Evolutionary conservation across 2,888 invertebrate genomes (phyloP), one percentile per base, ranked within the genome.

Genomic region (Coenonympha arcania): DNA sequence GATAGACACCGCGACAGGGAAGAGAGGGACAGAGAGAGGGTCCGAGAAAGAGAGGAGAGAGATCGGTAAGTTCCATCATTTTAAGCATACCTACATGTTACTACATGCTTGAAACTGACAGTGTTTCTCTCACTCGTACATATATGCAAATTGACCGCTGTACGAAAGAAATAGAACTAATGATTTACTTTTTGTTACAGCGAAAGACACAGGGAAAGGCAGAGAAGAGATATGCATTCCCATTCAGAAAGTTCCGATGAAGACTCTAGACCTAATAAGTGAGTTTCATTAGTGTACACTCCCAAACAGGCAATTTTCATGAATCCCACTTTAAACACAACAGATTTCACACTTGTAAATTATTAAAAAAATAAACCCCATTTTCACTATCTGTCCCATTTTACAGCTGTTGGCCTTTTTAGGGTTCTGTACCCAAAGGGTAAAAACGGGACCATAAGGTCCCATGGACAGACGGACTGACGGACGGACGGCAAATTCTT

Each of bases 221-320:
- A 83, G 57, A 75, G 83, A 45, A 77, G 85, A 71, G 85, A 85
- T 56, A 58, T 82, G 66, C 69, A 82, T 71, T 85, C 85, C 58
- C 85, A 85, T 65, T 86, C 85, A 8, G 91, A 91, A 62, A 91
- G 90, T 76, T 90, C 90, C 6, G 90, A 90, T 53, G 90, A 90
- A 64, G 91, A 91, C 62, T 89, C 88, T 69, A 87, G 88, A 58
- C 86, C 87, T 69, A 84, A 88, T 69, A 88, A 86, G 86, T 88
- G 71, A 76, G 88, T 74, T 16, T 15, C 43, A n/a, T 33, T 8
- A 1, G n/a, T n/a, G n/a, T n/a, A n/a, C n/a, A n/a, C n/a, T n/a
- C n/a, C n/a, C n/a, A n/a, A n/a, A n/a, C n/a, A n/a, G n/a, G n/a
- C n/a, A n/a, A n/a, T n/a, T n/a, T n/a, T n/a, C n/a, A n/a, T n/a